Conservation (phyloP, 2,113 vertebrate species). For the Amblyopsis rosae region DNA sequence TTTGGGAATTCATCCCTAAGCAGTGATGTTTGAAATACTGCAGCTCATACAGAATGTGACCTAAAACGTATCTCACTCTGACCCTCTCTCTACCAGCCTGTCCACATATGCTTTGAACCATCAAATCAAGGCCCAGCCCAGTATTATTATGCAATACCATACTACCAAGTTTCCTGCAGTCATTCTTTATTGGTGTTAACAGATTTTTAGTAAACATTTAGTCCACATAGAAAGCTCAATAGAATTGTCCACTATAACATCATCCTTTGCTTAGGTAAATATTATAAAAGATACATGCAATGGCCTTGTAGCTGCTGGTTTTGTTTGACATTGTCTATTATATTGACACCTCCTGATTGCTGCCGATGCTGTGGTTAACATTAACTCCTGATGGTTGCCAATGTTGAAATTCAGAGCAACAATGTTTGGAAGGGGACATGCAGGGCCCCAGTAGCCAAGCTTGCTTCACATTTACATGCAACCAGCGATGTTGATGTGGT, state of each 20-base stretch:
- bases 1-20: slow-evolving; percentile 20
- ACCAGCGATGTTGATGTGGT: slow-evolving; percentile 27
- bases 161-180: neutral
- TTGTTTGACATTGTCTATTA: too few species aligned
- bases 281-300: too few species aligned
- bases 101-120: slow-evolving; percentile 23
- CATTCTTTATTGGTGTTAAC: slow-evolving; percentile 24
- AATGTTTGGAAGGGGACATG: slow-evolving; percentile 34
- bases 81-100: slow-evolving; percentile 14
- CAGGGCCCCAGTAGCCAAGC: slow-evolving; percentile 32
- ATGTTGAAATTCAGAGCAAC: slow-evolving; percentile 36
- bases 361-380: slow-evolving; percentile 7
- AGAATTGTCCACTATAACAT: too few species aligned
- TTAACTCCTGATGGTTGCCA: slow-evolving; percentile 22
- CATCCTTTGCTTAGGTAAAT: too few species aligned
- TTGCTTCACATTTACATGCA: slow-evolving; percentile 18
- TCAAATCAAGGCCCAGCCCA: slow-evolving; percentile 15
- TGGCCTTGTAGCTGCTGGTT: too few species aligned
- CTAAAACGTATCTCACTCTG: slow-evolving; percentile 30
- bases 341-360: too few species aligned
- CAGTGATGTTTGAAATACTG: slow-evolving; percentile 29
- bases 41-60: neutral
- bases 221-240: neutral
- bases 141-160: too few species aligned
- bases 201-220: slow-evolving; percentile 25